Base-by-base conservation (phyloP, 2,797 vertebrate genomes). In the Cuculus canorus region DNA sequence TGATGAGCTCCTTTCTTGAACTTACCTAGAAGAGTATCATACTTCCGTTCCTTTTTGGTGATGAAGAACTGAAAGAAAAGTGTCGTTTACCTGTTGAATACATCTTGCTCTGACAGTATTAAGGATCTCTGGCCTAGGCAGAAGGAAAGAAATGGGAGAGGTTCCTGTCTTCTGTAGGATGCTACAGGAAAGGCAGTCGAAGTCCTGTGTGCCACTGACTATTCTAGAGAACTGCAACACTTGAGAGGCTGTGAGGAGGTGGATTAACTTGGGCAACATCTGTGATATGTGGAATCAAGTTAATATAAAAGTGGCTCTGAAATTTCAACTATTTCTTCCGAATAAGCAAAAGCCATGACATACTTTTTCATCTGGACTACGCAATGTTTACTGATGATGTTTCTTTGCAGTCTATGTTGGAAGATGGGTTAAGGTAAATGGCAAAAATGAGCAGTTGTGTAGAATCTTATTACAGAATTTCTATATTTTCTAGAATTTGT, bases 391-490 rank as follows among this genome's bases (percentile, higher is more conserved):
- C 11, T 12, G 47, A 11, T 59, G 4, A 2, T 4, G 6, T 65
- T 79, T 76, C 17, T 79, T 88, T 48, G 2, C 11, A 69, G 52
- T 43, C 41, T 59, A 16, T 82, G 6, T 70, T 69, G 13, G 12
- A 78, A 78, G 11, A 9, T 0, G 0, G 4, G 3, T 65, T n/a
- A 93, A 63, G 10, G 24, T 32, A 71, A 66, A 28, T 8, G 1
- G 4, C 7, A 69, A 75, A 83, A 95, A 21, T 3, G 2, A 68
- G 18, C 30, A 32, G 8, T 9, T 61, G 18, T 37, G 10, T 17
- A 27, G 16, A 75, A 73, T 32, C 17, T 8, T 69, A 5, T 33
- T 28, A 47, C 2, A 63, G 1, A 11, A 16, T 48, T 81, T 64
- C 25, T 66, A 1, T 39, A 8, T 30, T 86, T 83, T 23, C 35